A percentile compares a stretch with the other conserved stretches of the same genome.
Evolutionary conservation across 2,113 vertebrate genomes (phyloP).

Genomic region (Micronycteris hirsuta): DNA sequence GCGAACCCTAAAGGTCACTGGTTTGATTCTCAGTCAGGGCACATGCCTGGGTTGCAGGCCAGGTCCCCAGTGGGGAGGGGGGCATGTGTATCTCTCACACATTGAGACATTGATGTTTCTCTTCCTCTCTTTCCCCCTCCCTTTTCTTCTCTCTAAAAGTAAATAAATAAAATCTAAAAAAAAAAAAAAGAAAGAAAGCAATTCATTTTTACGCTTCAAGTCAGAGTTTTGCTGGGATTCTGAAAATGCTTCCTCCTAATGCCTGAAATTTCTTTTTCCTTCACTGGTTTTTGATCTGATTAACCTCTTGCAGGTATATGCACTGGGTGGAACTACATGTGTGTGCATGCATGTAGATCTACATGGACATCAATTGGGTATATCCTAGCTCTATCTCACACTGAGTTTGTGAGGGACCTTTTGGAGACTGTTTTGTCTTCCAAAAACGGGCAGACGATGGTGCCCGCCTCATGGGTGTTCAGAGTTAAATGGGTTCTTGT

Average conservation of each 20-base stretch:
- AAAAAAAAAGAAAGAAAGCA: not conserved
- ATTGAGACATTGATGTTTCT: too few species aligned
- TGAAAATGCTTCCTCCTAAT: not conserved
- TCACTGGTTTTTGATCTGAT: not conserved
- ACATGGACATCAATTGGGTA: not conserved
- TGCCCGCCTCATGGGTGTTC: not conserved
- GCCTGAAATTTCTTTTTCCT: not conserved
- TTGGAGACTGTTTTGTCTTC: not conserved
- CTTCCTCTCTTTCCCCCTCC: too few species aligned
- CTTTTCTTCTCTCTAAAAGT: too few species aligned
- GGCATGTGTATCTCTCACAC: too few species aligned
- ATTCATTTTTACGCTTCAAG: not conserved
- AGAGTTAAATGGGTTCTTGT: constrained; percentile 11
- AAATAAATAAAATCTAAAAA: too few species aligned
- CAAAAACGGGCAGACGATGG: not conserved
- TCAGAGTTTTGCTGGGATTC: constrained; percentile 7
- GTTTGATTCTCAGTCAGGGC: too few species aligned
- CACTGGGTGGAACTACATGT: too few species aligned
- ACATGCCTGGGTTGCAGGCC: too few species aligned
- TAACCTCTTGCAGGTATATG: not conserved
- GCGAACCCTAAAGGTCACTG: too few species aligned
- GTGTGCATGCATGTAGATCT: not conserved
- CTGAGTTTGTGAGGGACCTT: not conserved
- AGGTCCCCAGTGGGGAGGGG: too few species aligned
- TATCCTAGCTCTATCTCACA: not conserved